phyloP scores from a whole-genome alignment of 2,888 invertebrate genomes.

The Drosophila pegasa region DNA sequence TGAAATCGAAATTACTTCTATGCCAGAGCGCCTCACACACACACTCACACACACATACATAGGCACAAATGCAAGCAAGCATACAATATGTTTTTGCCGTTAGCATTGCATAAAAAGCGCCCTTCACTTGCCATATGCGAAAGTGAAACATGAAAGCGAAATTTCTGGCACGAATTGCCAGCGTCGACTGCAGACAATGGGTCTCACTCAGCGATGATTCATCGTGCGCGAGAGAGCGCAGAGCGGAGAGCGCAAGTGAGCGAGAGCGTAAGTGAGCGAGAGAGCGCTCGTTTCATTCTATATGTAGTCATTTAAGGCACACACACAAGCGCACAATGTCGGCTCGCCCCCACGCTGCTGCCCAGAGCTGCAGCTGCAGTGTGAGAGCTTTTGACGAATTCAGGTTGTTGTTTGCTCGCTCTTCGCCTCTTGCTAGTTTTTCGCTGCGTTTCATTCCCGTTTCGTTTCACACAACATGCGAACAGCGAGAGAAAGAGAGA shows the following conservation, averaged over 20 bases:
- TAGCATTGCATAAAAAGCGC: conserved; percentile 64
- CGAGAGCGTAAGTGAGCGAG: conserved; percentile 13
- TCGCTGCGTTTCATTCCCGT: conserved; percentile 17
- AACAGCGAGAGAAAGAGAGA: too few species aligned
- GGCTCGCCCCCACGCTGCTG: conserved; percentile 19
- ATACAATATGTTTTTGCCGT: conserved; percentile 28
- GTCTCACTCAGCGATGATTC: conserved; percentile 69
- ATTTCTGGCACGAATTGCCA: conserved; percentile 78
- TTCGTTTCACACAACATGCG: conserved; percentile 34
- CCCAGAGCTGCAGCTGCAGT: conserved; percentile 39
- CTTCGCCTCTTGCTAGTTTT: conserved; percentile 10
- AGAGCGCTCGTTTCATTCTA: conserved; percentile 18
- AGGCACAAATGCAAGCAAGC: conserved; percentile 9
- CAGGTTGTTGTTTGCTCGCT: conserved; percentile 9
- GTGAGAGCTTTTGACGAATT: conserved; percentile 26
- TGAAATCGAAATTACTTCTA: conserved; percentile 62
- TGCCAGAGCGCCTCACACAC: conserved; percentile 21
- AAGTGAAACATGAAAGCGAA: conserved; percentile 75
- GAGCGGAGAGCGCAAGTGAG: conserved; percentile 8
- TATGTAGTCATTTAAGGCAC: conserved; percentile 39
- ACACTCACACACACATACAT: background rate
- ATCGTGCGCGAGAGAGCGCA: conserved; percentile 25
- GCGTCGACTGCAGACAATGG: conserved; percentile 67
- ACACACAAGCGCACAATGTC: conserved; percentile 24
- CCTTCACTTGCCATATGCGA: conserved; percentile 30